phyloP scores from a whole-genome alignment of 2,888 invertebrate species.

The Epistrophella euchroma region DNA sequence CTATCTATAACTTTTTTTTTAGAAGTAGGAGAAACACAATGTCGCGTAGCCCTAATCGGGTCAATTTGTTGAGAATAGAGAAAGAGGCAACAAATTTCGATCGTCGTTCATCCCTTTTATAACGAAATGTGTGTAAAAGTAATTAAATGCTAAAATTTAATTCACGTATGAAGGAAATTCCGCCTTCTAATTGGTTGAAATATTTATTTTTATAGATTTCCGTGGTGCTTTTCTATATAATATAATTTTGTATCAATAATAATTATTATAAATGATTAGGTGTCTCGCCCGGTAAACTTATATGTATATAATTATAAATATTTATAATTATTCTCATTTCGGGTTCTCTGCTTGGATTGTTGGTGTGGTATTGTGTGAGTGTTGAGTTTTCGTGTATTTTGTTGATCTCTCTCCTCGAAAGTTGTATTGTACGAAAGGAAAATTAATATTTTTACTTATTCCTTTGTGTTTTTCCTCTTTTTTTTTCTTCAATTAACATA shows the following conservation, averaged over 20 bases:
- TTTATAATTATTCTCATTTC: conserved; percentile 53
- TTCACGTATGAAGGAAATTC: conserved; percentile 34
- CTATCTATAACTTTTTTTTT: conserved; percentile 62
- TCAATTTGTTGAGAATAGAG: conserved; percentile 40
- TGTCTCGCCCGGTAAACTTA: conserved; percentile 56
- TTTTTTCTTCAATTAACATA: conserved; percentile 77
- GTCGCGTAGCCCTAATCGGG: conserved; percentile 29
- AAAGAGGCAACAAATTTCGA: conserved; percentile 38
- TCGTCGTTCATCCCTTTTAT: conserved; percentile 24
- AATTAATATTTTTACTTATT: conserved; percentile 49
- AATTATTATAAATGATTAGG: conserved; percentile 56
- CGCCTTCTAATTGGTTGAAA: conserved; percentile 47
- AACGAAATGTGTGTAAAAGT: conserved; percentile 42
- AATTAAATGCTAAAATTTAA: conserved; percentile 55
- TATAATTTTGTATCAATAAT: conserved; percentile 32
- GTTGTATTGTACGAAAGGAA: conserved; percentile 62
- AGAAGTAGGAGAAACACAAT: conserved; percentile 63
- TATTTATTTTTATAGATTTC: conserved; percentile 39
- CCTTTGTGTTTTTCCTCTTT: conserved; percentile 72
- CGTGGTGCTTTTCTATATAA: conserved; percentile 71
- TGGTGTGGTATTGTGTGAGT: conserved; percentile 33
- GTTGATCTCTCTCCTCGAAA: conserved; percentile 56
- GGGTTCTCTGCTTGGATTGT: conserved; percentile 48
- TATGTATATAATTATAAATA: conserved; percentile 47
- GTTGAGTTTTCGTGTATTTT: conserved; percentile 40